Base-by-base conservation (phyloP, 2,113 vertebrate genomes). In the Bos javanicus region DNA sequence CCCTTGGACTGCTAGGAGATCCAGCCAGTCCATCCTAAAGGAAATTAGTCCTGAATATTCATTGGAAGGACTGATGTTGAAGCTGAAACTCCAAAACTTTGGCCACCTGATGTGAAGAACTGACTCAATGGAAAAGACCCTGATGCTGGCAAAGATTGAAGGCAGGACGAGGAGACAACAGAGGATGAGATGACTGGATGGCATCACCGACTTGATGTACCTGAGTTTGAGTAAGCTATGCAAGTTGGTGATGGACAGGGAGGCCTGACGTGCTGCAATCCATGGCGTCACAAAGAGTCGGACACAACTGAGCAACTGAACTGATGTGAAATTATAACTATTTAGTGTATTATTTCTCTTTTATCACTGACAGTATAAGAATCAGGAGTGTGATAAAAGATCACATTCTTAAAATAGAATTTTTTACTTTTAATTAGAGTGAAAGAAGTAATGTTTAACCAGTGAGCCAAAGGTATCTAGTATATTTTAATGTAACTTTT, bases 351-450 rank as follows among this genome's bases (percentile, higher is more conserved):
- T 74, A 48, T 62, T 91, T 94, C 54, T 93, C 33, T 89, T 76
- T 94, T 52, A 30, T 87, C 60, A 89, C 43, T 93, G 33, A 81
- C n/a, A 82, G 6, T 92, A 13, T 71, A 83, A 87, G 5, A 88
- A 13, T 57, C 11, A 86, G n/a, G 67, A 90, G 19, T 95, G 59
- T 96, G 57, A 56, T 64, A 93, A 80, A 97, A 89, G 39, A 81
- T 52, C 62, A 5, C 43, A 54, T 92, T 94, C 94, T 76, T 36
- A 57, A 90, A 36, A n/a, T 46, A 86, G 81, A 86, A 26, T 33
- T 85, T 96, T 94, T 88, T 16, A 81, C 36, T 95, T 94, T 60
- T 74, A 87, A 62, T 95, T 87, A 93, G 71, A 48, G 9, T 93
- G 25, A 64, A 76, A 89, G 87, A 83, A 60, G 36, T 81, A 33